Evolutionary conservation across 2,888 invertebrate species (phyloP).

Genomic region (Idaea dimidiata): DNA sequence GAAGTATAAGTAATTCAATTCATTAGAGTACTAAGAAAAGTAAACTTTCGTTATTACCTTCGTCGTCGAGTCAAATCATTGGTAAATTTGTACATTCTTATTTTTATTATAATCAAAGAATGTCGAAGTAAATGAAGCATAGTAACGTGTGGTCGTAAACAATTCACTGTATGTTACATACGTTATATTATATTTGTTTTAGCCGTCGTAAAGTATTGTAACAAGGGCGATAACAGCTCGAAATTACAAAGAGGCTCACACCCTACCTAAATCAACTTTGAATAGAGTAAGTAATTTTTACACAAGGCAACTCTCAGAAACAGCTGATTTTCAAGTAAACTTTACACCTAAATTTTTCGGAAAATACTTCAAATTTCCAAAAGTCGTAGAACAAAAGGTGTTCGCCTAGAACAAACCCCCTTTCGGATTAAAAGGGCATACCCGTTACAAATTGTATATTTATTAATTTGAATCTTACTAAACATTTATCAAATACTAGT

Average conservation of each 20-base stretch:
- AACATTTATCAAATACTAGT: no score
- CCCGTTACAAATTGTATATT: no score
- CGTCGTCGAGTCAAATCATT: not conserved
- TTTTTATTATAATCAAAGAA: not conserved
- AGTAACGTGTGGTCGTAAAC: not conserved
- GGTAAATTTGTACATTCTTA: not conserved
- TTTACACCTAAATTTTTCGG: no score
- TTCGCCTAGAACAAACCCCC: no score
- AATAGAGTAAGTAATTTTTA: slow-evolving; percentile 14
- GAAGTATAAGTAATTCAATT: not conserved
- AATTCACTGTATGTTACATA: not conserved
- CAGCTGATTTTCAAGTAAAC: not conserved
- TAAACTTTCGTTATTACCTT: not conserved
- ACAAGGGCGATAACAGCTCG: slow-evolving; percentile 63
- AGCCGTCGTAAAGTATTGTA: slow-evolving; percentile 49
- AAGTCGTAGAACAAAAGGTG: no score
- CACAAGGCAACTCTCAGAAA: slow-evolving; percentile 8
- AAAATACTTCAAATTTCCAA: no score
- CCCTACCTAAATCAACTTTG: slow-evolving; percentile 38
- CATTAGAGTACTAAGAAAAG: not conserved
- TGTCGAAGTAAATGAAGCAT: not conserved
- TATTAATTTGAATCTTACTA: no score
- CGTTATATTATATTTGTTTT: slow-evolving; percentile 44
- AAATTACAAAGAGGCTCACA: slow-evolving; percentile 64
- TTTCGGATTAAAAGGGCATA: no score